Evolutionary conservation across 2,113 vertebrate species (phyloP).

Genomic region (Gulo gulo): DNA sequence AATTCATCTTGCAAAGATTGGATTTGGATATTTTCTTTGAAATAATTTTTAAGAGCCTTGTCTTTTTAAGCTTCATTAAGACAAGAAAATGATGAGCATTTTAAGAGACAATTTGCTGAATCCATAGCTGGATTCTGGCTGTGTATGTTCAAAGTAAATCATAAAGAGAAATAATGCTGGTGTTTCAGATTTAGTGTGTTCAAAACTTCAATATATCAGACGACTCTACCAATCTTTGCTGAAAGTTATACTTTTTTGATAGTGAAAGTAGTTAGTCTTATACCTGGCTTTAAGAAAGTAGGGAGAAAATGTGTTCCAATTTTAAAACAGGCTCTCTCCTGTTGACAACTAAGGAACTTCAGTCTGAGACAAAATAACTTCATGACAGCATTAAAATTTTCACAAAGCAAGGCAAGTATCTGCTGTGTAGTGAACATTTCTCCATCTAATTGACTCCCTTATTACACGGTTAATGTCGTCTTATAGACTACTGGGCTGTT

Average conservation of each 20-base stretch:
- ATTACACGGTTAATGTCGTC: neutral
- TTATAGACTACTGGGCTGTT: neutral
- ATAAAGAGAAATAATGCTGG: neutral
- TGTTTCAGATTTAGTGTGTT: neutral
- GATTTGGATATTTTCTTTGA: slow-evolving; percentile 32
- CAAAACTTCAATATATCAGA: neutral
- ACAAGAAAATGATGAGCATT: slow-evolving; percentile 40
- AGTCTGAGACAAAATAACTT: neutral
- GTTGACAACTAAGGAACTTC: neutral
- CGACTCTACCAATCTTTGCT: neutral
- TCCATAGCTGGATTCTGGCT: neutral
- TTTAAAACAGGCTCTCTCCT: neutral
- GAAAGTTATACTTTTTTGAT: neutral
- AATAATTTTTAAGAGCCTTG: slow-evolving; percentile 30
- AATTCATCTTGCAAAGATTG: neutral
- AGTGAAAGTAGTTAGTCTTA: neutral
- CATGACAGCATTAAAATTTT: neutral
- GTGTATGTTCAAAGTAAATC: neutral
- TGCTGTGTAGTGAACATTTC: neutral
- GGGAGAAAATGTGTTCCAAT: neutral
- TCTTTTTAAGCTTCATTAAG: slow-evolving; percentile 52
- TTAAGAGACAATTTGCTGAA: slow-evolving; percentile 27
- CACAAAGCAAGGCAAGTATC: neutral
- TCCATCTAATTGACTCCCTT: neutral
- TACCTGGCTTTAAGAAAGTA: neutral